Evolutionary conservation across 2,888 invertebrate species (phyloP).

Genomic region (Synanthedon andrenaeformis): DNA sequence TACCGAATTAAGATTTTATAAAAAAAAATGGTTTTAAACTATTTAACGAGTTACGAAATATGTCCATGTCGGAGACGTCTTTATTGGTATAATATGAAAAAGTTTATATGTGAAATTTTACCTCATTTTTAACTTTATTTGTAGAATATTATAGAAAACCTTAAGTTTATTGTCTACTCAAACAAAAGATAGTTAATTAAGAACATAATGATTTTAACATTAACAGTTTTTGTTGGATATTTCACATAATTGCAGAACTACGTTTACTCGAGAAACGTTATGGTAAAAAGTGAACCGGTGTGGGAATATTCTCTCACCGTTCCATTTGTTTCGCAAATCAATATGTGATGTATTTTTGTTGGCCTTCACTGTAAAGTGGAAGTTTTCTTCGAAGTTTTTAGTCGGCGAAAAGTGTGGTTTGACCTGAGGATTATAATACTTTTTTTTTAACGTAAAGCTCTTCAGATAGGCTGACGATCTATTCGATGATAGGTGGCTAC

Average conservation of each 20-base stretch:
- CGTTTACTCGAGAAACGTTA: slow-evolving; percentile 27
- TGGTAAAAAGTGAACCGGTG: slow-evolving; percentile 30
- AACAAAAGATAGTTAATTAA: not conserved
- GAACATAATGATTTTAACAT: not conserved
- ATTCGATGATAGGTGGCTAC: not conserved
- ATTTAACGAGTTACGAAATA: too few relatives aligned
- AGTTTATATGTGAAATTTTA: too few relatives aligned
- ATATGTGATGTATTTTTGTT: slow-evolving; percentile 29
- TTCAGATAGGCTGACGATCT: too few relatives aligned
- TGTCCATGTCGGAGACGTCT: too few relatives aligned
- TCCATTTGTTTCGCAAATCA: slow-evolving; percentile 27
- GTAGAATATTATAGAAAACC: too few relatives aligned
- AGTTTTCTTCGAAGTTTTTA: not conserved
- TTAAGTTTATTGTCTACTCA: not conserved
- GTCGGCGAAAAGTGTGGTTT: too few relatives aligned
- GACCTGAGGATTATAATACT: too few relatives aligned
- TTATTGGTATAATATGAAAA: too few relatives aligned
- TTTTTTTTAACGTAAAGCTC: not conserved
- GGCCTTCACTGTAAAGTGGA: slow-evolving; percentile 17
- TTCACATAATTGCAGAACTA: slow-evolving; percentile 48
- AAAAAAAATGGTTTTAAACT: too few relatives aligned
- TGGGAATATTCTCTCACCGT: slow-evolving; percentile 35
- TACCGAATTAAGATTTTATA: too few relatives aligned
- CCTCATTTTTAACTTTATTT: too few relatives aligned
- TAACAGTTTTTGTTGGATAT: slow-evolving; percentile 5